Conservation (phyloP, 2,113 vertebrate species). For the Xiphophorus hellerii region DNA sequence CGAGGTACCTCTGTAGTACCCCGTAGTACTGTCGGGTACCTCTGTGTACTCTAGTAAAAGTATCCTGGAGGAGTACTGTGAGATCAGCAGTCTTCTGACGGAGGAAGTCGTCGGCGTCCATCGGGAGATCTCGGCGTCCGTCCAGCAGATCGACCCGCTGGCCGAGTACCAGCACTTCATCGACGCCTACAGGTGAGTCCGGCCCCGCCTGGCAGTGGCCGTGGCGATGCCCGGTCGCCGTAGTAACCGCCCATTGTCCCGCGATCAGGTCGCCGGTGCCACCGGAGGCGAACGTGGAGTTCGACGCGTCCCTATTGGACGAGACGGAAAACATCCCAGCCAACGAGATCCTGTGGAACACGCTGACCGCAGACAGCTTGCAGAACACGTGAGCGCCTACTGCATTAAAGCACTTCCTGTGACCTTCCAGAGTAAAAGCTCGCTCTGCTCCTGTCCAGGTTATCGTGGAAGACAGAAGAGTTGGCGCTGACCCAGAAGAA, state of each 20-base stretch:
- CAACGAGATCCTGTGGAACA: constrained; percentile 98
- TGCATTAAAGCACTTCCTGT: constrained; percentile 3
- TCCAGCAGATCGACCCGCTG: constrained; percentile 91
- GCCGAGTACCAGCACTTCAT: constrained; percentile 93
- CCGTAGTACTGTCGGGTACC: neutral
- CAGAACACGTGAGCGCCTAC: constrained; percentile 84
- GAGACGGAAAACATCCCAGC: constrained; percentile 93
- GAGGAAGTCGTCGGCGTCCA: constrained; percentile 95
- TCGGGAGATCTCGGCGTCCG: constrained; percentile 89
- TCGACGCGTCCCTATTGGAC: constrained; percentile 89
- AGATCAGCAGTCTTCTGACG: constrained; percentile 94
- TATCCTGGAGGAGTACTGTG: constrained; percentile 94
- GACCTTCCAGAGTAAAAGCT: constrained; percentile 11
- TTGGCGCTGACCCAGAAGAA: constrained; percentile 89
- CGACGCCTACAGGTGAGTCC: constrained; percentile 87
- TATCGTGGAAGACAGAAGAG: constrained; percentile 90
- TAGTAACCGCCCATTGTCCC: neutral
- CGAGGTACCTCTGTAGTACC: neutral
- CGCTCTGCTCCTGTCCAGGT: constrained; percentile 73
- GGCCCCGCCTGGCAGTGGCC: neutral
- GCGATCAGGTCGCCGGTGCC: constrained; percentile 84
- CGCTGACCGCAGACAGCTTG: constrained; percentile 92
- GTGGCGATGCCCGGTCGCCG: neutral
- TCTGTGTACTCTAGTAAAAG: constrained; percentile 81
- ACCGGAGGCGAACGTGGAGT: constrained; percentile 88